Conservation (phyloP, 2,797 vertebrate species). For the Smutsia gigantea region DNA sequence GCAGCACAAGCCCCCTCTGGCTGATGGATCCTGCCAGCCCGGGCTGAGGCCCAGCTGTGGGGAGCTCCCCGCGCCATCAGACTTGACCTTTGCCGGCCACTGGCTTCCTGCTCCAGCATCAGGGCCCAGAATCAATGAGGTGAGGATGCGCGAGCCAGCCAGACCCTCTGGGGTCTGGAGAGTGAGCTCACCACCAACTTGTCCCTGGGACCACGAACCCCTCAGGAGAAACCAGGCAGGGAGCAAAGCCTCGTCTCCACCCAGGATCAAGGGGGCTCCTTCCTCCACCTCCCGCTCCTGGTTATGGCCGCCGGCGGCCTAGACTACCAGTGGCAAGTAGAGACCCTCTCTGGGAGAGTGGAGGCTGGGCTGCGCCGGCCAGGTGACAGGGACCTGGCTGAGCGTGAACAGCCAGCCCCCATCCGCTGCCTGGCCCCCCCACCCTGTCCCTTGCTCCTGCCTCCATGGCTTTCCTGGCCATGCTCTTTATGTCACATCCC, state of each 20-base stretch:
- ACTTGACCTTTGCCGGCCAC: background rate
- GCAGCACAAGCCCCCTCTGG: rapidly evolving
- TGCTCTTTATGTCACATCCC: rapidly evolving
- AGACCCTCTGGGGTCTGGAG: background rate
- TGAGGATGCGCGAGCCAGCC: background rate
- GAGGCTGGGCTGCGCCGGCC: background rate
- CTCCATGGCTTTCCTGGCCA: background rate
- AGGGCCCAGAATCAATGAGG: rapidly evolving
- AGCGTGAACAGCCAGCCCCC: too few relatives aligned
- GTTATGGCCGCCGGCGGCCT: rapidly evolving
- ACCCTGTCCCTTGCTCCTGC: rapidly evolving
- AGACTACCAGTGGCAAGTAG: background rate
- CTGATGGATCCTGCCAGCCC: too few relatives aligned
- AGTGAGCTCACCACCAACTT: background rate
- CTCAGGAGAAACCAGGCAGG: background rate
- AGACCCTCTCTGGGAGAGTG: background rate
- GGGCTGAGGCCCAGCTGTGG: background rate
- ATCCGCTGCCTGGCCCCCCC: background rate
- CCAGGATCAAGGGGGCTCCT: background rate
- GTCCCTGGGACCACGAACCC: background rate
- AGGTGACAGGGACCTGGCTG: background rate
- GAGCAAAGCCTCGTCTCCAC: rapidly evolving
- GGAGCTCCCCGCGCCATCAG: rapidly evolving
- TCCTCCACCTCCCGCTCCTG: rapidly evolving
- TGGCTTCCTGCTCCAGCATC: background rate